phyloP scores from a whole-genome alignment of 2,113 vertebrate species.

The Tricholaema leucomelas region DNA sequence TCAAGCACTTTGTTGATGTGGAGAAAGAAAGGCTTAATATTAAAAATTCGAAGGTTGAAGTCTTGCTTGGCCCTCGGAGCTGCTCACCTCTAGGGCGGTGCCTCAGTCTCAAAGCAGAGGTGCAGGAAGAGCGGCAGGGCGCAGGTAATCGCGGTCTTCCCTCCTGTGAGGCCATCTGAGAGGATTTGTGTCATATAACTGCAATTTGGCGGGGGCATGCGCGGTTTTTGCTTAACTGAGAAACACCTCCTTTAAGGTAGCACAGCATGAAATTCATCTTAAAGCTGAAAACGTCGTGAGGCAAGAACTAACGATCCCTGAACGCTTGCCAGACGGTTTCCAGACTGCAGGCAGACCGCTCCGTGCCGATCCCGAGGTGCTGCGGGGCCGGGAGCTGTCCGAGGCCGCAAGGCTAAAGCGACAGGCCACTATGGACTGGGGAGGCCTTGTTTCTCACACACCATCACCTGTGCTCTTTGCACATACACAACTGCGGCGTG shows the following conservation, averaged over 20 bases:
- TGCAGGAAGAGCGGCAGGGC: too few relatives aligned
- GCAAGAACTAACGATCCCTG: not conserved
- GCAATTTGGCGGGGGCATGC: fast-evolving
- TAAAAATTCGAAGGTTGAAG: not conserved
- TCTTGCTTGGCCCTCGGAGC: fast-evolving
- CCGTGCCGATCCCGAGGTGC: not conserved
- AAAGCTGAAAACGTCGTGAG: not conserved
- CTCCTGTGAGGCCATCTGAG: fast-evolving
- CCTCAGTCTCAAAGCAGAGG: not conserved
- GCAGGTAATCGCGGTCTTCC: fast-evolving
- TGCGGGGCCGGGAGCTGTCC: not conserved
- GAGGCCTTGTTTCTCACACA: too few relatives aligned
- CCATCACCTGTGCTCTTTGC: not conserved
- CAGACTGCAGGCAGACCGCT: too few relatives aligned
- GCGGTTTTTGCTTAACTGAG: not conserved
- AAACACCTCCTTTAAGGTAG: not conserved
- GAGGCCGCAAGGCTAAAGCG: not conserved
- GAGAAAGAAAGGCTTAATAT: not conserved
- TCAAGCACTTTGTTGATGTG: not conserved
- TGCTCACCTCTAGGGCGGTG: fast-evolving
- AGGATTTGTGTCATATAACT: not conserved
- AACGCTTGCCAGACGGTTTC: fast-evolving
- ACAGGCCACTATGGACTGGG: fast-evolving
- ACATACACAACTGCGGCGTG: fast-evolving
- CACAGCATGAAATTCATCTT: not conserved